Evolutionary conservation across 2,113 vertebrate species (phyloP), one percentile per base, ranked within the genome.

Genomic region (Dermatemys mawii): DNA sequence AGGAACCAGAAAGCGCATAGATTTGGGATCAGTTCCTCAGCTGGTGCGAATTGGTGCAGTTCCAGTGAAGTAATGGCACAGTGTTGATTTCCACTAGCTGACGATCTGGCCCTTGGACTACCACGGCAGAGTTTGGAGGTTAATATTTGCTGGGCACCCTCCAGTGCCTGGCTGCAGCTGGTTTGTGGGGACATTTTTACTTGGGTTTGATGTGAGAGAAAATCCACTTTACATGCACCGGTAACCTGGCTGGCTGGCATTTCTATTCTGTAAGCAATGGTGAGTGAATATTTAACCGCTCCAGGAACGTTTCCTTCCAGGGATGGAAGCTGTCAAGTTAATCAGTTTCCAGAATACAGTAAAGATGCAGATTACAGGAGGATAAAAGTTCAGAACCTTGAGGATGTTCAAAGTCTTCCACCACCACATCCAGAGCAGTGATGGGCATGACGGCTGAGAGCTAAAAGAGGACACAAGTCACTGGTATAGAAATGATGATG

Each of bases 201-300:
- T 90, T 53, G 84, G 76, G 0, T 70, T 86, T 50, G 70, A 32
- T 26, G 32, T 67, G 29, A 16, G 49, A 86, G 83, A 93, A 90
- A 95, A 63, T 81, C 76, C 67, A 22, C 51, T 51, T 63, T n/a
- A 51, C n/a, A 97, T 55, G 57, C 49, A 91, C 88, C 93, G 54
- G 75, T 79, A 82, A 24, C 51, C 14, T 24, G 41, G 51, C 73
- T 50, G 21, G 83, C 87, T 94, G 78, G 85, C 95, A 88, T 49
- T 46, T 92, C 86, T 92, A 81, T 90, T 94, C 93, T 26, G 16
- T 63, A 84, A 1, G 24, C 50, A 95, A 49, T 3, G 57, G 53
- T 67, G 73, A 92, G 97, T 97, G 95, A 98, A 98, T 98, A 91
- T 98, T 97, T 97, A 98, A 97, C 96, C 83, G 46, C 46, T 87